Evolutionary conservation across 1,140 invertebrate genomes (phyloP).

Genomic region (Eriocheir sinensis): DNA sequence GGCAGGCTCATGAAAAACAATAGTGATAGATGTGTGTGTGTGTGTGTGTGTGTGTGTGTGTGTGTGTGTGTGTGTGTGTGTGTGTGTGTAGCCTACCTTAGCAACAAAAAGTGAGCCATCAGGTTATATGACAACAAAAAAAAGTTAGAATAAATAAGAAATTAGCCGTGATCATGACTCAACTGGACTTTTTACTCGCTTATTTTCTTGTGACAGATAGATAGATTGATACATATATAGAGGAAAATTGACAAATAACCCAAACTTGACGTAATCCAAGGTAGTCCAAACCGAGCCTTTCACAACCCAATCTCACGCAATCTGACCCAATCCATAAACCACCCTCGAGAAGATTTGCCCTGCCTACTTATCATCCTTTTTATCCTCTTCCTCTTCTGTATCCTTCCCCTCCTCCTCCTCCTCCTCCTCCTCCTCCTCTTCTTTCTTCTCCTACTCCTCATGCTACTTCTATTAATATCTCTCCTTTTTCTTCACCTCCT

Average conservation of each 20-base stretch:
- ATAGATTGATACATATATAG: no score
- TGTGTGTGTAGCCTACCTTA: no score
- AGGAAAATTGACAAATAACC: neutral
- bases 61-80: no score
- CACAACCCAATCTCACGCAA: neutral
- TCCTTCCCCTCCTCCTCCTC: neutral
- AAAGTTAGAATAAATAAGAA: no score
- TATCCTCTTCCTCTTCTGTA: neutral
- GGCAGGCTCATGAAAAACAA: no score
- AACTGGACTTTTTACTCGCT: no score
- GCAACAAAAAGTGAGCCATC: no score
- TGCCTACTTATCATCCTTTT: neutral
- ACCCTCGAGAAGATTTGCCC: neutral
- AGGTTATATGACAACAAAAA: no score
- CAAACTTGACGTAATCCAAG: neutral
- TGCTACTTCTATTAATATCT: neutral
- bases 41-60: no score
- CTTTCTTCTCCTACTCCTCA: neutral
- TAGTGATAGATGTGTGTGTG: no score
- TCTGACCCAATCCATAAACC: neutral
- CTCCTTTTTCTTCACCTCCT: neutral
- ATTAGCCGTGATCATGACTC: no score
- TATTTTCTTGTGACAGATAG: no score
- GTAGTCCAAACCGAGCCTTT: neutral
- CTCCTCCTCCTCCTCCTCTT: neutral